Conservation (phyloP, 2,888 invertebrate genomes). For the Neuroscelio doddi region DNA sequence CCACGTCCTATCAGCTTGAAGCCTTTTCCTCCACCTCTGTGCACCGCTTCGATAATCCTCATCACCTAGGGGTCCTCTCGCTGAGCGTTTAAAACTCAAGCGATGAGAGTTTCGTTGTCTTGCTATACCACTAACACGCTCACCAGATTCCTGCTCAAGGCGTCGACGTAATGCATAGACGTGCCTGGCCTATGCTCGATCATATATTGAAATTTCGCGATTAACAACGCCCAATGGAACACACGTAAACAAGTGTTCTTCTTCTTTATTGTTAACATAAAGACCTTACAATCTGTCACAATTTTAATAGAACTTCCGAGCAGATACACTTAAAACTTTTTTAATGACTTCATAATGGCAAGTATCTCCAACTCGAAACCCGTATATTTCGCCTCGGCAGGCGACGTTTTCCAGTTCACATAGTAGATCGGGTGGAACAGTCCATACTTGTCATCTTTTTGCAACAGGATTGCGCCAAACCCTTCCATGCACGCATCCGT, state of each 20-base stretch:
- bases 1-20: too few species aligned
- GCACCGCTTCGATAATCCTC: too few species aligned
- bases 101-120: too few species aligned
- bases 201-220: slow-evolving; percentile 12
- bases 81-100: too few species aligned
- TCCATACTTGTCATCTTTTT: slow-evolving; percentile 28
- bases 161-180: slow-evolving; percentile 21
- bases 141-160: slow-evolving; percentile 17
- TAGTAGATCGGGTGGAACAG: slow-evolving; percentile 51
- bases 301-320: slow-evolving; percentile 47
- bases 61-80: too few species aligned
- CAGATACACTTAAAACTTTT: slow-evolving; percentile 51
- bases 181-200: slow-evolving; percentile 22
- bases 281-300: slow-evolving; percentile 48
- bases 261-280: slow-evolving; percentile 43
- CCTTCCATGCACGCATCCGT: slow-evolving; percentile 42
- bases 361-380: slow-evolving; percentile 51
- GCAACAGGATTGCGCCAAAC: slow-evolving; percentile 45
- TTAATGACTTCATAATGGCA: slow-evolving; percentile 47
- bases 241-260: slow-evolving; percentile 44
- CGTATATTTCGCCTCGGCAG: slow-evolving; percentile 44
- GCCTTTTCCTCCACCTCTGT: too few species aligned
- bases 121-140: too few species aligned
- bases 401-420: slow-evolving; percentile 48
- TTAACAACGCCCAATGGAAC: slow-evolving; percentile 45